Evolutionary conservation across 1,140 invertebrate genomes (phyloP), one percentile per base, ranked within the genome.

Genomic region (Campoletis sonorensis): DNA sequence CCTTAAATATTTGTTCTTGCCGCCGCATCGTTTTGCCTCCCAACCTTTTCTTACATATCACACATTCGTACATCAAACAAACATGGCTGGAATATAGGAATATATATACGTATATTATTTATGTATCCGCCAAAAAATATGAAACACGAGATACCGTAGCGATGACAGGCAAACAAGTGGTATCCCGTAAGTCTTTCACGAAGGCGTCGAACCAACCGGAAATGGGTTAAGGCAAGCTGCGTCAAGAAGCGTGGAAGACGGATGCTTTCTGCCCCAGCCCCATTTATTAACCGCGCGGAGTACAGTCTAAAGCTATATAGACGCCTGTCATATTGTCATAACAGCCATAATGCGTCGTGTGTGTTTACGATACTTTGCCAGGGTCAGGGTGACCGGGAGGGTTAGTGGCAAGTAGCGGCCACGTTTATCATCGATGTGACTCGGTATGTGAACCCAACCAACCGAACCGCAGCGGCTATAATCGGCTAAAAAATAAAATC

Each of bases 401-500:
- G 23, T 64, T 37, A 27, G 23, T 23, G n/a, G 18, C 61, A 5
- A 64, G 23, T 23, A 64, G 23, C 4, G 33, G 18, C 5, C 37
- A 27, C 54, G 30, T 27, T 49, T 13, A 16, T 75, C 45, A 21
- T 49, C 37, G 71, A 45, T n/a, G n/a, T 45, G 37, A 15, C 71
- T 26, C 18, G n/a, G 51, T 21, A 21, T 54, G n/a, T n/a, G 51
- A n/a, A 18, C 40, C 37, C 37, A 73, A 70, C 30, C 21, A 70
- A 79, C 40, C 16, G 26, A 26, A 61, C 70, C 23, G 51, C 30
- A 73, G 18, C 27, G 30, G 23, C 67, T 61, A 68, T 81, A 70
- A 80, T 81, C 79, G 76, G 73, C 83, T 84, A 75, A 82, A 75
- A 82, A 85, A 84, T 83, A 85, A 83, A 81, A 30, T 79, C 71